Conservation (phyloP, 37 sponge, comb jelly and placozoan genomes). For the Oopsacas minuta region DNA sequence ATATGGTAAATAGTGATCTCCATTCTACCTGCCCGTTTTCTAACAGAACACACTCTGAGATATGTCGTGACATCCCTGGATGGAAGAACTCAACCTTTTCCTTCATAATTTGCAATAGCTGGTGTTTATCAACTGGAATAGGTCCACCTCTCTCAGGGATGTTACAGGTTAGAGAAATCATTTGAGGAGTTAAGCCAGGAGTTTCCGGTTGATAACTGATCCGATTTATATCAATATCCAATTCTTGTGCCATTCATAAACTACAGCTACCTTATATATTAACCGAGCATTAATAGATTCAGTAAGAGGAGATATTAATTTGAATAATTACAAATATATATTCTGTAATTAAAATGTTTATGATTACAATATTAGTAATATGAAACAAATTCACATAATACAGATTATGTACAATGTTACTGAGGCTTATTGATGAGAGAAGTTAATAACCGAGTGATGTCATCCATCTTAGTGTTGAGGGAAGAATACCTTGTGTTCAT, state of each 20-base stretch:
- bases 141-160: background rate
- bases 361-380: background rate
- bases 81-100: background rate
- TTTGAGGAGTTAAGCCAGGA: background rate
- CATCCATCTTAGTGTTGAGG: background rate
- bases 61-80: slow-evolving; percentile 5
- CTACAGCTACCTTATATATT: too few relatives aligned
- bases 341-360: background rate
- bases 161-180: background rate
- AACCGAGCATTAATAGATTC: too few relatives aligned
- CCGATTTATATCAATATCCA: background rate
- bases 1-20: background rate
- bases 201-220: background rate
- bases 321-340: background rate
- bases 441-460: background rate
- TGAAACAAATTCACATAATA: background rate
- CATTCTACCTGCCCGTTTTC: background rate
- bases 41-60: background rate
- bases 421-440: background rate
- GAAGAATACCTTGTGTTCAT: too few relatives aligned
- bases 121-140: background rate
- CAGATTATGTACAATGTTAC: too few relatives aligned
- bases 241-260: background rate
- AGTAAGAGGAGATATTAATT: too few relatives aligned
- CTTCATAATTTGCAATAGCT: background rate